These are phyloP conservation scores for Drosophila conformis DNA, from an alignment of 2,888 invertebrate species.

Conservation along the genomic window DNA sequence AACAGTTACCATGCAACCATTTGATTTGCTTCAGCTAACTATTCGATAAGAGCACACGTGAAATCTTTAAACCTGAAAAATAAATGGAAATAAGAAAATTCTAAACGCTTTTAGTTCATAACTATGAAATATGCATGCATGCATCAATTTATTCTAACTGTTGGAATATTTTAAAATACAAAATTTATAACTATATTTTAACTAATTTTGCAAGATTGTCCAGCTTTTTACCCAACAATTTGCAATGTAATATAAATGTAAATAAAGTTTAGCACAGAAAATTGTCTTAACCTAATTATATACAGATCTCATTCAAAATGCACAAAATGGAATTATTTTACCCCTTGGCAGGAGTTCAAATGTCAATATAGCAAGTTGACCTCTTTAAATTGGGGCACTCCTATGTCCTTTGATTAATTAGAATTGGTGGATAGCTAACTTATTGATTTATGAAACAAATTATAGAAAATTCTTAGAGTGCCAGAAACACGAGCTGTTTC, in stretches of 20 bases:
- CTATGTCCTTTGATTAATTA: background rate
- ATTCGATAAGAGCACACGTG: background rate
- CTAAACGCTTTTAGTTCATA: background rate
- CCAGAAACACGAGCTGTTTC: slow-evolving; percentile 1
- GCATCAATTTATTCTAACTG: background rate
- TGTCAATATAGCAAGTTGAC: background rate
- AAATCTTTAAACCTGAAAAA: no score
- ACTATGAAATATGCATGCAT: background rate
- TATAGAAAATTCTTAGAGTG: slow-evolving; percentile 6
- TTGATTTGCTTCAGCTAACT: slow-evolving; percentile 11
- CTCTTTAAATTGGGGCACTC: background rate
- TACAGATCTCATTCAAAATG: background rate
- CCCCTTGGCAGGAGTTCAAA: background rate
- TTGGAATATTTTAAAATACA: background rate
- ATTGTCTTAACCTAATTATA: background rate
- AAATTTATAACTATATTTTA: background rate
- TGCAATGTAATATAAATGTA: background rate
- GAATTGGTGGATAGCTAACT: background rate
- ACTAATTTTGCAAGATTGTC: background rate
- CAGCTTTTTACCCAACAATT: background rate
- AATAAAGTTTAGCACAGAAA: background rate
- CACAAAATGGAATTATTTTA: background rate
- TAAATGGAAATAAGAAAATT: background rate
- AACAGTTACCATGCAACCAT: slow-evolving; percentile 24
- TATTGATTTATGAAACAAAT: slow-evolving; percentile 42